Base-by-base conservation (phyloP, 2,888 invertebrate species). In the Pegoplata infirma region DNA sequence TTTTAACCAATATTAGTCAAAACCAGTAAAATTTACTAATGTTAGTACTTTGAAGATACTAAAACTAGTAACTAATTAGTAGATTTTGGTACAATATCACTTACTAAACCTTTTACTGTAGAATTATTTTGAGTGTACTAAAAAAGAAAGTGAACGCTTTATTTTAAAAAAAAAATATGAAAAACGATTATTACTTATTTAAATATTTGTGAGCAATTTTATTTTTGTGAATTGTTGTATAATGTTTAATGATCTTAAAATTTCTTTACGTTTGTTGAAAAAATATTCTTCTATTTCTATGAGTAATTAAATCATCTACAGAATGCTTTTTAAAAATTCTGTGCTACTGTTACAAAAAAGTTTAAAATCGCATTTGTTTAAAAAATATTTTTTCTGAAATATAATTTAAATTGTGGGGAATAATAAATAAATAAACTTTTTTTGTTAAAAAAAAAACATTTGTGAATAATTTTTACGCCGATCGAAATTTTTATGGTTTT, bases 321-420 rank as follows among this genome's bases (percentile, higher is more conserved):
- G 21, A 21, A 1, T 6, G 4, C 12, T 6, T 8, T 8, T 14
- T 44, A 1, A 59, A 46, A 16, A 6, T 68, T 58, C 47, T 68
- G 58, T 12, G 19, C 3, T 3, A 58, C 68, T 68, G 47, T 68
- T 68, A 49, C n/a, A 32, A 68, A 49, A 68, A 68, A 68, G 68
- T 68, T 68, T 47, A 68, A 23, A 16, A 36, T 47, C 56, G 25
- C 12, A 46, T 46, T 59, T 46, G 59, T 59, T 59, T 25, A 46
- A 46, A 59, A 53, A 3, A n/a, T 19, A 53, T 16, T 17, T 55
- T 25, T 17, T 53, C 8, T 1, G 14, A 1, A 25, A 4, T 14
- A 53, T 25, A n/a, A 7, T 0, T n/a, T 8, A 28, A 14, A 53
- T 28, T 10, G 28, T 16, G 25, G n/a, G n/a, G n/a, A n/a, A n/a